Conservation (phyloP, 1,140 invertebrate species). For the Lasioglossum baleicum region DNA sequence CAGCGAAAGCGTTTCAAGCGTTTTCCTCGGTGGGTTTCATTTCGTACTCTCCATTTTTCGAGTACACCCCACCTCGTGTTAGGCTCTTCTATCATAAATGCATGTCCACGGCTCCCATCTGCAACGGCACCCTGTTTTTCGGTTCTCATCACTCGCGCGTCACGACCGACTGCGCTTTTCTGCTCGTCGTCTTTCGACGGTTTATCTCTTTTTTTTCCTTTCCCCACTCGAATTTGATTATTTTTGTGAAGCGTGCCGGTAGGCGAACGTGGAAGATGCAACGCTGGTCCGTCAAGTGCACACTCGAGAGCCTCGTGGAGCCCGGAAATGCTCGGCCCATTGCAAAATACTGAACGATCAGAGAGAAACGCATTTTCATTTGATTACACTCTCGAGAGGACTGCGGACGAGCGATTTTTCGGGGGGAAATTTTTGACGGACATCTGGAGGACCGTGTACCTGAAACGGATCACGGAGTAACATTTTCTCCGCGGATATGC, state of each 20-base stretch:
- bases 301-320: background rate
- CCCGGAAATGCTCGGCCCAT: background rate
- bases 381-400: background rate
- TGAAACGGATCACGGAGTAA: too few relatives aligned
- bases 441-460: too few relatives aligned
- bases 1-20: background rate
- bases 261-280: background rate
- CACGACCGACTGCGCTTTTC: slow-evolving; percentile 30
- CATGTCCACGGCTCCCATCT: too few relatives aligned
- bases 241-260: slow-evolving; percentile 33
- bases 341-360: background rate
- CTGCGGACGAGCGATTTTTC: too few relatives aligned
- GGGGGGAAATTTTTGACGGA: too few relatives aligned
- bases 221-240: slow-evolving; percentile 21
- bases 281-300: background rate
- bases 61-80: background rate
- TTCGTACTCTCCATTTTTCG: background rate
- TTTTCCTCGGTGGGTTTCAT: background rate
- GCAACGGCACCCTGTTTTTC: background rate
- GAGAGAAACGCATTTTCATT: background rate
- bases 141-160: background rate
- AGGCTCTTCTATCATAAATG: background rate
- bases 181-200: slow-evolving; percentile 34
- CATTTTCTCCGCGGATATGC: too few relatives aligned
- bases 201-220: slow-evolving; percentile 28